Conservation (phyloP, 2,888 invertebrate species). For the Colostygia pectinataria region DNA sequence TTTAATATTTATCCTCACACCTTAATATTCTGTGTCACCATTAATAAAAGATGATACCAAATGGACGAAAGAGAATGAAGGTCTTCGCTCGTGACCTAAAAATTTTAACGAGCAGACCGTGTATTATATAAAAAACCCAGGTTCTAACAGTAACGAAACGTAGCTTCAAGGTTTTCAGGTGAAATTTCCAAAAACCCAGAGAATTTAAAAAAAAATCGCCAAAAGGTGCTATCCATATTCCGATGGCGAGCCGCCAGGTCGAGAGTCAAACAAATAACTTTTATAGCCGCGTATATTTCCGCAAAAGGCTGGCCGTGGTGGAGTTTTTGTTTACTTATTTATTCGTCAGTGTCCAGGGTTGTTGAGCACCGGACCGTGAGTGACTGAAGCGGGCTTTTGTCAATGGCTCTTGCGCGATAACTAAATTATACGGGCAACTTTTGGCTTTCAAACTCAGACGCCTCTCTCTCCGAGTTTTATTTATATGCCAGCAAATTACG, state of each 20-base stretch:
- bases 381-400: conserved; percentile 7
- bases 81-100: no score
- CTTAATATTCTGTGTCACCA: no score
- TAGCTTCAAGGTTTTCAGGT: no score
- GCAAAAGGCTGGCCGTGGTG: conserved; percentile 20
- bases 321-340: conserved; percentile 29
- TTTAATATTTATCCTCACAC: no score
- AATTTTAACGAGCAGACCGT: no score
- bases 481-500: no score
- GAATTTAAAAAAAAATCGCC: conserved; percentile 2
- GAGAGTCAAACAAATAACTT: conserved; percentile 38
- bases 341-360: conserved; percentile 15
- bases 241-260: conserved; percentile 36
- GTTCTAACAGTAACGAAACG: no score
- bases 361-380: conserved; percentile 16
- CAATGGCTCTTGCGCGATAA: neutral
- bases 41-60: no score
- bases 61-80: no score
- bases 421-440: neutral
- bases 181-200: neutral
- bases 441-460: neutral
- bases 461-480: no score
- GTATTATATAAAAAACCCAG: no score
- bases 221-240: conserved; percentile 15
- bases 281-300: conserved; percentile 37